phyloP scores from a whole-genome alignment of 1,140 invertebrate genomes.

The Onthophagus taurus region DNA sequence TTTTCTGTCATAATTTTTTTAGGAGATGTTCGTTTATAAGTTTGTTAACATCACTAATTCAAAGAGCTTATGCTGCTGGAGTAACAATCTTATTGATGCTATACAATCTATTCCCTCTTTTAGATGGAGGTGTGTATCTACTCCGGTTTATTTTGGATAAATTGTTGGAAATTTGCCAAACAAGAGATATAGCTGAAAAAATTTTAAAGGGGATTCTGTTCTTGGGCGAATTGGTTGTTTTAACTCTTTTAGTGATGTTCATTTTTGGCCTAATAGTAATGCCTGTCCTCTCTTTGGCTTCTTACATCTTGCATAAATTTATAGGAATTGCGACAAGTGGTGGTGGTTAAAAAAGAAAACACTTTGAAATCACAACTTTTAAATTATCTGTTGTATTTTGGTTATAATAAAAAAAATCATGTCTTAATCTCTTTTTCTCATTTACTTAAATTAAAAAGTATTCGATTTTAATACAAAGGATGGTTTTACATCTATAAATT shows the following conservation, averaged over 20 bases:
- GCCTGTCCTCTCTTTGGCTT: conserved; percentile 8
- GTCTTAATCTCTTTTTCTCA: no score
- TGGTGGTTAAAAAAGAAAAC: no score
- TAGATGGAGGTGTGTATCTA: conserved; percentile 27
- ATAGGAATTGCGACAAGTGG: conserved; percentile 4
- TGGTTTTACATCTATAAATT: no score
- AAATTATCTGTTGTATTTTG: no score
- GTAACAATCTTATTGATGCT: conserved; percentile 28
- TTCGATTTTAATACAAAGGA: no score
- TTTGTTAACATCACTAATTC: conserved; percentile 25
- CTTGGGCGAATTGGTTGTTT: conserved; percentile 22
- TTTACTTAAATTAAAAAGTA: no score
- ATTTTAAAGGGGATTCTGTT: conserved; percentile 23
- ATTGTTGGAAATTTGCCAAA: conserved; percentile 27
- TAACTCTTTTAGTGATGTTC: conserved; percentile 18
- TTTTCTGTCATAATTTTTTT: conserved; percentile 15
- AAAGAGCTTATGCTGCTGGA: conserved; percentile 24
- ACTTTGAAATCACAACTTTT: no score
- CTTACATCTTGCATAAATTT: conserved; percentile 9
- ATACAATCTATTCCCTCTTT: conserved; percentile 25
- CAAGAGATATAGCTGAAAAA: conserved; percentile 19
- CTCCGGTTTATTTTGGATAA: conserved; percentile 26
- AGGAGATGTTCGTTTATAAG: conserved; percentile 26
- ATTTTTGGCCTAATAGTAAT: conserved; percentile 13
- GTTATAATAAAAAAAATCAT: no score